Evolutionary conservation across 2,888 invertebrate species (phyloP), one percentile per base, ranked within the genome.

Genomic region (Andrena haemorrhoa): DNA sequence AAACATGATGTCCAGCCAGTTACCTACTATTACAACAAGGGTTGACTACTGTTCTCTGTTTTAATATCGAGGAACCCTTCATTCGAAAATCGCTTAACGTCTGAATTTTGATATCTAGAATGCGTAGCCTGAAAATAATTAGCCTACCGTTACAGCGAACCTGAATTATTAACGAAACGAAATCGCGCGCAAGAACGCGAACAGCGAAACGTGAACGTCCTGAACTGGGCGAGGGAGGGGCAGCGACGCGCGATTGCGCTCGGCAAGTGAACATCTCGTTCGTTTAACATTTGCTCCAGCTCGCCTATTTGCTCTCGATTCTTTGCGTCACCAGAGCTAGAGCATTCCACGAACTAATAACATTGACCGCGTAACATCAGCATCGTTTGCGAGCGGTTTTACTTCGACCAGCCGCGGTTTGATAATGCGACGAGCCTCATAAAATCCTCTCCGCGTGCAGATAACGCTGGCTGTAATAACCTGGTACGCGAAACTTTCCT

Each of bases 261-360:
- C 63, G 56, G 49, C 71, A 69, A 80, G 80, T 75, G 77, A 82
- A 85, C 78, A 85, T 80, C 78, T 61, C 72, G 78, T 80, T 86
- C 79, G 73, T 78, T 86, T 87, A 87, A 85, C 86, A 85, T 86
- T 87, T 85, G 87, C 87, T 86, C 87, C 80, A 70, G 71, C 53
- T 66, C 60, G 75, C 56, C 76, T 79, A 75, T 75, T 79, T 76
- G 81, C 79, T 75, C 75, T 56, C 83, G 83, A 86, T 85, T 78
- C 80, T 74, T 86, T 87, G 74, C 86, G 86, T 86, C 86, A 86
- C 58, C 66, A 60, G 41, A 23, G 65, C 75, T 75, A 65, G 75
- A 78, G 69, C 79, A 70, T 87, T 86, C 87, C 85, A 61, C 83
- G 86, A 87, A 86, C 82, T 86, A 82, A 78, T 87, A 87, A 77